Base-by-base conservation (phyloP, 2,888 invertebrate genomes). In the Caenorhabditis zanzibari region DNA sequence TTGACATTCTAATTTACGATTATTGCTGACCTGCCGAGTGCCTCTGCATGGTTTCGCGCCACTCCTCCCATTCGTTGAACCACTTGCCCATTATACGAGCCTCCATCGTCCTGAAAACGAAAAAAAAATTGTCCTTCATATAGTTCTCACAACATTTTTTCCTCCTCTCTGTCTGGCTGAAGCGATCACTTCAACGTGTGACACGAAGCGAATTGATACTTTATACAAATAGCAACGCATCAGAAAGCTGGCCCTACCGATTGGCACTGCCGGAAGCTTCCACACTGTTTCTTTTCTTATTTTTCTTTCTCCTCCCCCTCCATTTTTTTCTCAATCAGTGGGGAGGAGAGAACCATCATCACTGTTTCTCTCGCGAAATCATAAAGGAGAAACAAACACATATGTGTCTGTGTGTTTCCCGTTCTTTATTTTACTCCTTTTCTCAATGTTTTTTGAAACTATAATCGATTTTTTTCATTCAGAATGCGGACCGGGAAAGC, bases 41-140 rank as follows among this genome's bases (percentile, higher is more conserved):
- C 96, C 90, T 97, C 96, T 1, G 96, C 96, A 72, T 98, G 94
- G 93, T 98, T 98, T 68, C 97, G 94, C 0, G 95, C 98, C 0
- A 98, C 98, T 16, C 98, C 98, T 14, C 98, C 98, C 9, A 95
- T 95, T 76, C 90, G 94, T 90, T 95, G 94, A 59, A 94, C 93
- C 41, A 95, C 94, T 79, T 93, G 93, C 28, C 95, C 95, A 0
- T 93, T 93, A 92, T 96, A 95, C 0, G 96, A 96, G 82, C 95
- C 95, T 35, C 96, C 96, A 91, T 96, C 95, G 69, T 95, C 91
- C 95, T 96, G 94, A 52, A 94, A 79, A n/a, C n/a, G n/a, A n/a
- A 28, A 44, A 32, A 61, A 66, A 58, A 38, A 22, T 9, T 2
- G 9, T 19, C 22, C 7, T 28, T 41, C 52, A 54, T 32, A 54